phyloP scores from a whole-genome alignment of 2,888 invertebrate genomes.

The Scrobipalpa costella region DNA sequence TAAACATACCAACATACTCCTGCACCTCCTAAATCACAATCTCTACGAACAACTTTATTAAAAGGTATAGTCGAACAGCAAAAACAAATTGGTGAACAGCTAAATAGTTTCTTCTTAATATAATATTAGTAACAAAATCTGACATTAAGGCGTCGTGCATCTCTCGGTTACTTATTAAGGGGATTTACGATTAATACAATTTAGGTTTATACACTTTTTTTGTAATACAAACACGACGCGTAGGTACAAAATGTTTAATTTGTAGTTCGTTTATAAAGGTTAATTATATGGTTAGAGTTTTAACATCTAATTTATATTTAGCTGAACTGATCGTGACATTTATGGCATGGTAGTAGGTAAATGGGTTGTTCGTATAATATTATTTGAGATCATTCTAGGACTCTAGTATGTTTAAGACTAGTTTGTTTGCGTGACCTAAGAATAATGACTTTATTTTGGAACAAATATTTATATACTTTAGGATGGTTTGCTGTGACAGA shows the following conservation, averaged over 20 bases:
- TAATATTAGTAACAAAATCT: slow-evolving; percentile 73
- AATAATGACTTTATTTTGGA: not conserved
- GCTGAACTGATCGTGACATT: slow-evolving; percentile 56
- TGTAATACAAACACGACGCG: slow-evolving; percentile 72
- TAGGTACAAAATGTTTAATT: slow-evolving; percentile 74
- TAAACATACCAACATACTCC: slow-evolving; percentile 60
- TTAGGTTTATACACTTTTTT: slow-evolving; percentile 61
- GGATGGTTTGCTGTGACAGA: no score
- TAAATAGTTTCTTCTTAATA: slow-evolving; percentile 49
- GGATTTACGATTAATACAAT: slow-evolving; percentile 73
- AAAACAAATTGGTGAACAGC: slow-evolving; percentile 18
- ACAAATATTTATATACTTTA: no score
- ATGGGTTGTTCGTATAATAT: not conserved
- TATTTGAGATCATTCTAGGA: not conserved
- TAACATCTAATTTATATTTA: slow-evolving; percentile 61
- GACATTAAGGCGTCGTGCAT: slow-evolving; percentile 69
- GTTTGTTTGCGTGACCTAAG: not conserved
- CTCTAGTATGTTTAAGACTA: not conserved
- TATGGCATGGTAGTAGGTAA: slow-evolving; percentile 37
- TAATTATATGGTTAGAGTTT: slow-evolving; percentile 61
- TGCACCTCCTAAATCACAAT: slow-evolving; percentile 32
- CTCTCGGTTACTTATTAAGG: slow-evolving; percentile 67
- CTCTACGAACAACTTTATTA: slow-evolving; percentile 41
- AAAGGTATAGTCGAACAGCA: slow-evolving; percentile 30
- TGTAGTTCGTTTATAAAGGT: slow-evolving; percentile 69